phyloP scores from a whole-genome alignment of 2,113 vertebrate genomes.

The Donacobius atricapilla region DNA sequence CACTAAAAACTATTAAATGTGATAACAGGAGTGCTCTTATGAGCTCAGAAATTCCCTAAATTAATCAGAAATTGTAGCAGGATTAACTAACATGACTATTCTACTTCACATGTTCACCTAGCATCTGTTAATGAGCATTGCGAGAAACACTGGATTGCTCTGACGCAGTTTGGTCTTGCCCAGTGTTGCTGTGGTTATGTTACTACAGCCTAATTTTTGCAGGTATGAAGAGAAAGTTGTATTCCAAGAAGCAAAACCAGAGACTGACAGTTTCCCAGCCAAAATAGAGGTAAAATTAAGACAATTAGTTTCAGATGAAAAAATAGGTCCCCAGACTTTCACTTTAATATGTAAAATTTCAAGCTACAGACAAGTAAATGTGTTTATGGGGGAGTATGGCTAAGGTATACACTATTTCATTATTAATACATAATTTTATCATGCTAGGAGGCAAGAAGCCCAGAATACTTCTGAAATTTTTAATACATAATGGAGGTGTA shows the following conservation, averaged over 20 bases:
- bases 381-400: background rate
- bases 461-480: background rate
- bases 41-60: background rate
- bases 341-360: background rate
- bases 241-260: background rate
- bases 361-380: background rate
- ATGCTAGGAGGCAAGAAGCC: background rate
- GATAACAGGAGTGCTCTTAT: background rate
- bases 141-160: background rate
- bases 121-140: background rate
- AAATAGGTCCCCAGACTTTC: background rate
- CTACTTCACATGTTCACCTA: background rate
- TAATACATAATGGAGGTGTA: background rate
- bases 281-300: background rate
- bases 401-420: background rate
- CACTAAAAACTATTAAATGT: background rate
- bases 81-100: background rate
- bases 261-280: background rate
- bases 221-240: background rate
- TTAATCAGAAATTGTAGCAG: background rate
- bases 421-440: background rate
- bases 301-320: background rate
- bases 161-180: background rate
- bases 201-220: background rate
- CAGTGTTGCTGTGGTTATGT: background rate